Percentiles rank a stretch among this genome's conserved stretches.
phyloP scores from a whole-genome alignment of 2,888 invertebrate species.

The Sympetrum striolatum region DNA sequence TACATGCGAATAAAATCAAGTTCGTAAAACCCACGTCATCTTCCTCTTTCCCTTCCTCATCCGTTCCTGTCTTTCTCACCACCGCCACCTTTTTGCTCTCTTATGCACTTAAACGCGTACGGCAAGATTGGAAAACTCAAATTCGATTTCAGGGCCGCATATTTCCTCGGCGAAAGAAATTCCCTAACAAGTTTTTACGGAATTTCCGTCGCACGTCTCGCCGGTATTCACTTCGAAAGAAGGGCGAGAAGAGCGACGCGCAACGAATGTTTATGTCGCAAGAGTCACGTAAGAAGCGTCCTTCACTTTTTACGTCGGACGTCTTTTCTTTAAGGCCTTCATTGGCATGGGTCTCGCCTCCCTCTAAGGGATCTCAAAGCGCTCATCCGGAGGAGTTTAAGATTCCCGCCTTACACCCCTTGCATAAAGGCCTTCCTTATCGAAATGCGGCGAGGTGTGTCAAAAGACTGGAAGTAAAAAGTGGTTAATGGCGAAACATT shows the following conservation, averaged over 20 bases:
- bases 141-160: not conserved
- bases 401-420: not conserved
- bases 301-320: not conserved
- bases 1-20: conserved; percentile 38
- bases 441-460: not conserved
- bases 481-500: not conserved
- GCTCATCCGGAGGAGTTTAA: not conserved
- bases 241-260: not conserved
- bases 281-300: not conserved
- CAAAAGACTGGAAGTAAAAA: not conserved
- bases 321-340: not conserved
- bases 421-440: not conserved
- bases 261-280: not conserved
- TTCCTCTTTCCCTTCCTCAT: conserved; percentile 27
- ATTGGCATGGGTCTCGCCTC: not conserved
- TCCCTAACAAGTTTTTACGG: not conserved
- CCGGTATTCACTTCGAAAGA: not conserved
- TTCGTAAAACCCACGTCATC: conserved; percentile 51
- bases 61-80: conserved; percentile 45
- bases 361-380: not conserved
- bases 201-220: not conserved
- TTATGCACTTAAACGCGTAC: not conserved
- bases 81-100: conserved; percentile 46
- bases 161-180: not conserved
- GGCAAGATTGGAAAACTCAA: not conserved